phyloP scores from a whole-genome alignment of 2,113 vertebrate genomes.

The Pelmatolapia mariae region DNA sequence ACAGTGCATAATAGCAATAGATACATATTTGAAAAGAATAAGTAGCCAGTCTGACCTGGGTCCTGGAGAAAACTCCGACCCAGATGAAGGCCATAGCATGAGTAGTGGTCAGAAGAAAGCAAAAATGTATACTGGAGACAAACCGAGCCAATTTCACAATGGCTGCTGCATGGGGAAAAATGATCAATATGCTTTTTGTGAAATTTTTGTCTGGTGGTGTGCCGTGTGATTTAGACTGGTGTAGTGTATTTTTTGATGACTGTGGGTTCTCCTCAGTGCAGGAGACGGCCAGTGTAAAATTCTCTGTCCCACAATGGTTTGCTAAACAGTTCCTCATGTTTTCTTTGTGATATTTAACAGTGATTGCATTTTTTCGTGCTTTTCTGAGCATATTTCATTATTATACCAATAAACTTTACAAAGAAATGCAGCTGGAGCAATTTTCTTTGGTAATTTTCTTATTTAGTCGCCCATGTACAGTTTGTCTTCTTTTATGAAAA shows the following conservation, averaged over 20 bases:
- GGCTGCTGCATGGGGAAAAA: background rate
- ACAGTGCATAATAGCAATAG: background rate
- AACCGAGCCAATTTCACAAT: background rate
- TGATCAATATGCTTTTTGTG: background rate
- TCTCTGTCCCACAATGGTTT: background rate
- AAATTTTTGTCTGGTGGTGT: background rate
- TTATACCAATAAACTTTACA: background rate
- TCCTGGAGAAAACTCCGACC: background rate
- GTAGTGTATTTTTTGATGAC: background rate
- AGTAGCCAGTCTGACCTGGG: background rate
- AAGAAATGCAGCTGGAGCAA: background rate
- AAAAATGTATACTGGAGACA: background rate
- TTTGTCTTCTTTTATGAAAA: background rate
- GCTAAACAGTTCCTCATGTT: background rate
- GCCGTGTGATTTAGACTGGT: background rate
- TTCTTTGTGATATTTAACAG: background rate
- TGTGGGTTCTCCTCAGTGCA: background rate
- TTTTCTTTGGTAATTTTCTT: background rate
- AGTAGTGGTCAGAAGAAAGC: background rate
- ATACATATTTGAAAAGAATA: background rate
- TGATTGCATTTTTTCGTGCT: background rate
- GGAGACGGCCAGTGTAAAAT: background rate
- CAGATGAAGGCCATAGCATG: background rate
- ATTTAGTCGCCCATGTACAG: background rate
- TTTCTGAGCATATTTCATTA: background rate